These are phyloP conservation scores for Speoplatyrhinus poulsoni DNA, from an alignment of 2,113 vertebrate species.

Conservation along the genomic window DNA sequence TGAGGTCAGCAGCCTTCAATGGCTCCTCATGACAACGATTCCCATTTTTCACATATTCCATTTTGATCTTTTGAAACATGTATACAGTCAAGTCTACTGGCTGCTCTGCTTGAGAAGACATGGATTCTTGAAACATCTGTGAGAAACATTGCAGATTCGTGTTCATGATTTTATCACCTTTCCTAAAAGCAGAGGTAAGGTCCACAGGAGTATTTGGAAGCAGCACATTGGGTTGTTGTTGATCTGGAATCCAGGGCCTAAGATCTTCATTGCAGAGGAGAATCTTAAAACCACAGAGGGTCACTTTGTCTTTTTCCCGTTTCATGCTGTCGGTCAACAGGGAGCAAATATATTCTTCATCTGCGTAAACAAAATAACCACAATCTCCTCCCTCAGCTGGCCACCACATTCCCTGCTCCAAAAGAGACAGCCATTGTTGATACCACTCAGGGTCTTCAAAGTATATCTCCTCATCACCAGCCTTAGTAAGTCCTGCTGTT, in stretches of 20 bases:
- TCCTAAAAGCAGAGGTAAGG: conserved; percentile 84
- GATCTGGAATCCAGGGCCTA: conserved; percentile 73
- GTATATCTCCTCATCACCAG: conserved; percentile 67
- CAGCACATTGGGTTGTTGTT: conserved; percentile 65
- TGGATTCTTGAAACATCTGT: conserved; percentile 88
- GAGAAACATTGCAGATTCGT: conserved; percentile 89
- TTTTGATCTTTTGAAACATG: conserved; percentile 83
- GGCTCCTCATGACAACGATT: conserved; percentile 62
- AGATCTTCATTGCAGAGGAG: conserved; percentile 78
- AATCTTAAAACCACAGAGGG: conserved; percentile 89
- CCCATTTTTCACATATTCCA: conserved; percentile 72
- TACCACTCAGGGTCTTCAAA: conserved; percentile 83
- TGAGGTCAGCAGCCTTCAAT: conserved; percentile 79
- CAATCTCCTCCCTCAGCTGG: conserved; percentile 88
- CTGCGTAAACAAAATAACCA: conserved; percentile 91
- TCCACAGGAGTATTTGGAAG: conserved; percentile 79
- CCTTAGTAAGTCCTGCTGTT: conserved; percentile 44
- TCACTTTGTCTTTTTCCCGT: conserved; percentile 75
- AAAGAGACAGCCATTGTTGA: conserved; percentile 87
- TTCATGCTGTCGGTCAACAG: conserved; percentile 83
- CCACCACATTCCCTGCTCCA: conserved; percentile 94
- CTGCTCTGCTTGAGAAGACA: conserved; percentile 79
- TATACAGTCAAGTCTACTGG: conserved; percentile 87
- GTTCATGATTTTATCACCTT: conserved; percentile 85
- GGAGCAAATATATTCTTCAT: conserved; percentile 89